Conservation (phyloP, 2,113 vertebrate genomes). For the Mungos mungo region DNA sequence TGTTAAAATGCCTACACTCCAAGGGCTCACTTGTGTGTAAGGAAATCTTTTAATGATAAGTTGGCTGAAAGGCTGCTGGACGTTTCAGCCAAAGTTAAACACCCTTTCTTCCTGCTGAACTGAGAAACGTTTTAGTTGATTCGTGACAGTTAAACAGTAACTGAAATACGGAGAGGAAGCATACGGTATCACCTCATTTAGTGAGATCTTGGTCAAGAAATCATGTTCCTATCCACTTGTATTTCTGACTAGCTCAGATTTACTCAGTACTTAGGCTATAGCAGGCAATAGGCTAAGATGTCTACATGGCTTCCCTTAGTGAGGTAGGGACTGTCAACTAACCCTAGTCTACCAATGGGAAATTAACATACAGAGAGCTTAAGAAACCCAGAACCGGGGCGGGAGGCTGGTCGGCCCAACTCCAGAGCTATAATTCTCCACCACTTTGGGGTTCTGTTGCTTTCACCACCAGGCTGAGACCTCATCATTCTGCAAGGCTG, state of each 20-base stretch:
- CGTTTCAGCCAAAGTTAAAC: background rate
- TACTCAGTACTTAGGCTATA: background rate
- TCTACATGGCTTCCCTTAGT: background rate
- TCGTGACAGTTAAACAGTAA: background rate
- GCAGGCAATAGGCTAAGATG: background rate
- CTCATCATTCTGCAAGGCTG: background rate
- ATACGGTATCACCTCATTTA: background rate
- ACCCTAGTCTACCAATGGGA: background rate
- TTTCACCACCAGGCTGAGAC: too few relatives aligned
- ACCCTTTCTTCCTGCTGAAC: background rate
- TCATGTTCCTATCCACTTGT: background rate
- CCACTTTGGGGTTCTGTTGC: background rate
- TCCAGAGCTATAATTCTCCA: background rate
- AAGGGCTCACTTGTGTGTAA: background rate
- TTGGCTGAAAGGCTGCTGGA: background rate
- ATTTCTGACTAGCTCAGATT: background rate
- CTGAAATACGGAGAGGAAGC: background rate
- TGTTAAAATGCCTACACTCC: background rate
- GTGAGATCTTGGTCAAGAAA: background rate
- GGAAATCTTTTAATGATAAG: background rate
- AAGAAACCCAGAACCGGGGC: background rate
- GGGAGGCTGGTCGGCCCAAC: background rate
- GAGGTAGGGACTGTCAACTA: background rate
- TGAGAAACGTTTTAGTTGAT: background rate
- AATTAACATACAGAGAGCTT: background rate